Evolutionary conservation across 2,797 vertebrate species (phyloP).

Genomic region (Sciurus carolinensis): DNA sequence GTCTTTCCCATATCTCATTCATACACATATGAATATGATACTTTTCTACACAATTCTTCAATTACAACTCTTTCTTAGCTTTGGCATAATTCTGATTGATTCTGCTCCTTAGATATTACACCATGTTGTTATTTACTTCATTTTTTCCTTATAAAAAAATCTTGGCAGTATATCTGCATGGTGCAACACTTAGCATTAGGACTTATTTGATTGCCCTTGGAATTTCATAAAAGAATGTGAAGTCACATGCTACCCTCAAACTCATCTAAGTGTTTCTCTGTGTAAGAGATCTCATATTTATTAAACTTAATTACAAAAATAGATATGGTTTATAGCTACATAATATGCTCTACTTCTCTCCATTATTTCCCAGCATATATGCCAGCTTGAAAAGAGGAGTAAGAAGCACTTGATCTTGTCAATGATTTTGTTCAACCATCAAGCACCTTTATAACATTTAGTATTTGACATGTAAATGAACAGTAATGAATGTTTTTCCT

Average conservation of each 20-base stretch:
- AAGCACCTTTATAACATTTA: no score
- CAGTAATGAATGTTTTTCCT: neutral
- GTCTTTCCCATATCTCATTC: no score
- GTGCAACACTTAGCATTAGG: neutral
- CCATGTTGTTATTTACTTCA: neutral
- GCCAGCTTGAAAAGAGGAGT: neutral
- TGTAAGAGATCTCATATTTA: no score
- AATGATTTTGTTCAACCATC: neutral
- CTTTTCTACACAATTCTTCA: neutral
- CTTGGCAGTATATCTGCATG: rapidly evolving
- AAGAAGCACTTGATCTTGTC: neutral
- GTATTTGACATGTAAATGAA: neutral
- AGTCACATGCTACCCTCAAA: neutral
- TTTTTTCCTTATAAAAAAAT: neutral
- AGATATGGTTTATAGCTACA: neutral
- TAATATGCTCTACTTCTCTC: neutral
- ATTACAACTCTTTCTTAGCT: neutral
- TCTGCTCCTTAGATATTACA: neutral
- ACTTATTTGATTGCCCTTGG: neutral
- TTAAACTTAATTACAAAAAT: neutral
- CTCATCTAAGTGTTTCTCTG: neutral
- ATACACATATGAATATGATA: neutral
- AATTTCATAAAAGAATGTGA: neutral
- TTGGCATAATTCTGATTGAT: neutral
- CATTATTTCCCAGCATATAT: rapidly evolving